These are phyloP conservation scores for Wiebesia pumilae DNA, from an alignment of 1,140 invertebrate species.

Conservation along the genomic window DNA sequence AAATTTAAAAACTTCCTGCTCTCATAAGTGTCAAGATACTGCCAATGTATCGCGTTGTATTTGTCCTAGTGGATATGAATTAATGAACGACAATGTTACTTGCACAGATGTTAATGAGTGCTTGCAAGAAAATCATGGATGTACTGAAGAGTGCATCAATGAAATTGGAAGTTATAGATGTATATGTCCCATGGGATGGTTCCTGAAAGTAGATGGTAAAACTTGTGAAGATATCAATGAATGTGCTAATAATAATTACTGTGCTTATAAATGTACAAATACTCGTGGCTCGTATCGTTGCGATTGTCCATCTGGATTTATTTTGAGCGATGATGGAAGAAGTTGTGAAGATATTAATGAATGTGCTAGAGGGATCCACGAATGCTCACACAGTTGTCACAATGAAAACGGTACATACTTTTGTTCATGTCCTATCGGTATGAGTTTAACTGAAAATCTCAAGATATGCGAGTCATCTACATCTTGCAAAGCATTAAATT, in stretches of 20 bases:
- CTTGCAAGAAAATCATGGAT: constrained; percentile 48
- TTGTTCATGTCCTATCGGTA: constrained; percentile 78
- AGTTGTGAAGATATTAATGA: constrained; percentile 78
- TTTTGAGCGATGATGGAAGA: constrained; percentile 70
- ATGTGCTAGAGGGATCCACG: constrained; percentile 75
- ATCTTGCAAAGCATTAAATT: constrained; percentile 62
- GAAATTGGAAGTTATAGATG: constrained; percentile 76
- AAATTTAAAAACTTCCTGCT: constrained; percentile 64
- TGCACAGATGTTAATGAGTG: constrained; percentile 83
- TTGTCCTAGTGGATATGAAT: constrained; percentile 78
- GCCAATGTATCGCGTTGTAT: constrained; percentile 78
- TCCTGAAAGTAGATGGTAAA: constrained; percentile 74
- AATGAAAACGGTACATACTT: constrained; percentile 76
- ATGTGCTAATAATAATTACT: constrained; percentile 70
- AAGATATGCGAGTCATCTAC: constrained; percentile 75
- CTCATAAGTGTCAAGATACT: constrained; percentile 77
- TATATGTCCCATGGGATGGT: constrained; percentile 76
- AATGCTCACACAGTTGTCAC: constrained; percentile 76
- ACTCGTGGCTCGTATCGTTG: constrained; percentile 79
- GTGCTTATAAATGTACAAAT: constrained; percentile 80
- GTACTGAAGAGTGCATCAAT: constrained; percentile 73
- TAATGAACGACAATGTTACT: constrained; percentile 78
- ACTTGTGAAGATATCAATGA: constrained; percentile 77
- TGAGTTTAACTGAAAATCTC: constrained; percentile 81
- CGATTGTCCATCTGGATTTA: constrained; percentile 78